phyloP scores from a whole-genome alignment of 1,140 invertebrate genomes.

The Aphaenogaster ashmeadi region DNA sequence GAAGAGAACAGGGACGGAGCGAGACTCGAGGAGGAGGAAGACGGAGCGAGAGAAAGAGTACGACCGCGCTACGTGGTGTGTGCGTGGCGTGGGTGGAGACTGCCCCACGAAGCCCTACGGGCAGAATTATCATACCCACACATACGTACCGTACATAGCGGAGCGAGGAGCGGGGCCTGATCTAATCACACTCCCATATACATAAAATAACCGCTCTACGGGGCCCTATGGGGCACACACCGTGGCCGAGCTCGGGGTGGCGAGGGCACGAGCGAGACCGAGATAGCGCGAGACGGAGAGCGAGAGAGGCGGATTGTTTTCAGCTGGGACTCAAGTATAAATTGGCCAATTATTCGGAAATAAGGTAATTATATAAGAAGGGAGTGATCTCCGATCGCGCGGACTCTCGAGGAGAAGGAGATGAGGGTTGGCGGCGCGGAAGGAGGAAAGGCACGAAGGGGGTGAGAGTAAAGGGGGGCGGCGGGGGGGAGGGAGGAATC shows the following conservation, averaged over 20 bases:
- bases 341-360: conserved; percentile 88
- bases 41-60: conserved; percentile 59
- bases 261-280: conserved; percentile 71
- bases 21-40: background rate
- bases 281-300: conserved; percentile 65
- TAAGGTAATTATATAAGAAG: conserved; percentile 88
- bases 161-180: conserved; percentile 77
- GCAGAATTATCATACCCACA: conserved; percentile 87
- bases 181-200: conserved; percentile 87
- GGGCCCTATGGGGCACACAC: conserved; percentile 84
- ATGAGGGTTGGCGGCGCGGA: conserved; percentile 61
- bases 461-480: conserved; percentile 67
- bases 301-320: conserved; percentile 85
- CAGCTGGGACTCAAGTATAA: conserved; percentile 87
- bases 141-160: conserved; percentile 12
- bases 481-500: conserved; percentile 79
- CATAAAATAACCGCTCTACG: conserved; percentile 87
- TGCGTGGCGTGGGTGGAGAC: conserved; percentile 86
- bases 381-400: conserved; percentile 85
- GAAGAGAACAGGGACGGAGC: conserved; percentile 25
- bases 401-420: conserved; percentile 72
- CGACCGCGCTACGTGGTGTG: conserved; percentile 74
- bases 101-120: conserved; percentile 84
- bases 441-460: conserved; percentile 44
- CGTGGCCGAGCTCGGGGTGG: conserved; percentile 73